Evolutionary conservation across 2,888 invertebrate genomes (phyloP), one percentile per base, ranked within the genome.

Genomic region (Rhorus exstirpatorius): DNA sequence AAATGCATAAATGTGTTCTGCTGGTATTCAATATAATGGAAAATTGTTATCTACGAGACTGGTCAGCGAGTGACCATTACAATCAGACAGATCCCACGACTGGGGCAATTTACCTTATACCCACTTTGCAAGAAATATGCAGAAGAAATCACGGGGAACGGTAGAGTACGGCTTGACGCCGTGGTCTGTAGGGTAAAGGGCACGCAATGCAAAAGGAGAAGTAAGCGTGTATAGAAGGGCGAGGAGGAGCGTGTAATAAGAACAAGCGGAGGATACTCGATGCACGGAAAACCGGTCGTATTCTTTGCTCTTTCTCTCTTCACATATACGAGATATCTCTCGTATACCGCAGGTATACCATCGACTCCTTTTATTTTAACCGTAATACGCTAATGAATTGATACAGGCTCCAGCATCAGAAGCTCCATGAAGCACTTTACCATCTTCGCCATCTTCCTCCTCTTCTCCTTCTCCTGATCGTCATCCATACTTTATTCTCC

Each of bases 351-450:
- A 88, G 90, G 90, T 90, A 89, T 87, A 89, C 87, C 87, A 7
- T 41, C 51, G 10, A 80, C 84, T 89, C 89, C 86, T 90, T 91
- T 90, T 90, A 89, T 89, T 90, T 88, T 79, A 85, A 87, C 86
- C 86, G 88, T 90, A 90, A 90, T 89, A 89, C 90, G 89, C 89
- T 91, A 91, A 91, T 91, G 91, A 91, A 91, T 91, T 89, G 91
- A 90, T 91, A 88, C 90, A 89, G 88, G 84, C 79, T 83, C 70
- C 67, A 35, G 65, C 70, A 77, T 53, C 60, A 51, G 58, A 26
- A 75, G 58, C 53, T 49, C 35, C 63, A 6, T 14, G 49, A 31
- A 63, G 68, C 58, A 53, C 61, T 60, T 65, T 70, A 44, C 63
- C 51, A 60, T 55, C 63, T 61, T 65, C 35, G 46, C 70, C 61